phyloP scores from a whole-genome alignment of 2,797 vertebrate genomes.

The Tachyglossus aculeatus region DNA sequence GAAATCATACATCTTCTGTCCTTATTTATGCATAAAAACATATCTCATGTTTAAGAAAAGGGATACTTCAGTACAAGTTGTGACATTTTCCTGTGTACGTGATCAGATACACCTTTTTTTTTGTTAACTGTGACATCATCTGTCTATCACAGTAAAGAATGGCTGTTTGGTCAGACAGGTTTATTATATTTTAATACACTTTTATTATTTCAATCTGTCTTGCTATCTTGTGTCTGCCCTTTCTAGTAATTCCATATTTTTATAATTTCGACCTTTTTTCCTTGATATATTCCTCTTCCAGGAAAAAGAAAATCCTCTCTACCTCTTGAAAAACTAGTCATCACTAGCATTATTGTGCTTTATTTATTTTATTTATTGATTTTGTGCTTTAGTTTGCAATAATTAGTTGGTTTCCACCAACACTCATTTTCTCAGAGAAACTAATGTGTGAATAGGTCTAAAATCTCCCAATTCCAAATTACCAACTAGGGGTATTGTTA shows the following conservation, averaged over 20 bases:
- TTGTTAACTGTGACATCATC: constrained; percentile 43
- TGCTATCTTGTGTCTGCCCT: constrained; percentile 12
- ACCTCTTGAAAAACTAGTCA: too few relatives aligned
- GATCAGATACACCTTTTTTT: constrained; percentile 32
- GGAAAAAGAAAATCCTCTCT: too few relatives aligned
- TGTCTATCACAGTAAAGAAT: constrained; percentile 43
- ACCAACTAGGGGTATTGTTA: too few relatives aligned
- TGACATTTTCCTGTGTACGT: constrained; percentile 45
- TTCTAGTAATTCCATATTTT: constrained; percentile 35
- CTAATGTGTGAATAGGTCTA: too few relatives aligned
- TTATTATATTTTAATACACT: constrained; percentile 47
- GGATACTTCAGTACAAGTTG: constrained; percentile 26
- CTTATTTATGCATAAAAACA: constrained; percentile 13
- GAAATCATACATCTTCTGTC: constrained; percentile 24
- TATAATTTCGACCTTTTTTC: not conserved
- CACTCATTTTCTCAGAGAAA: too few relatives aligned
- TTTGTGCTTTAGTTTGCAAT: too few relatives aligned
- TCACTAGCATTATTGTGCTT: too few relatives aligned
- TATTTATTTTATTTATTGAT: too few relatives aligned
- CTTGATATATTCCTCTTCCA: not conserved
- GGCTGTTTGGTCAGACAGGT: constrained; percentile 30
- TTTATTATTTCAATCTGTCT: constrained; percentile 55
- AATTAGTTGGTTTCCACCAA: too few relatives aligned
- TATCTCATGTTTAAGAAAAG: constrained; percentile 12
- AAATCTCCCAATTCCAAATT: too few relatives aligned